Evolutionary conservation across 2,888 invertebrate genomes (phyloP), one percentile per base, ranked within the genome.

Genomic region (Fragum whitleyi): DNA sequence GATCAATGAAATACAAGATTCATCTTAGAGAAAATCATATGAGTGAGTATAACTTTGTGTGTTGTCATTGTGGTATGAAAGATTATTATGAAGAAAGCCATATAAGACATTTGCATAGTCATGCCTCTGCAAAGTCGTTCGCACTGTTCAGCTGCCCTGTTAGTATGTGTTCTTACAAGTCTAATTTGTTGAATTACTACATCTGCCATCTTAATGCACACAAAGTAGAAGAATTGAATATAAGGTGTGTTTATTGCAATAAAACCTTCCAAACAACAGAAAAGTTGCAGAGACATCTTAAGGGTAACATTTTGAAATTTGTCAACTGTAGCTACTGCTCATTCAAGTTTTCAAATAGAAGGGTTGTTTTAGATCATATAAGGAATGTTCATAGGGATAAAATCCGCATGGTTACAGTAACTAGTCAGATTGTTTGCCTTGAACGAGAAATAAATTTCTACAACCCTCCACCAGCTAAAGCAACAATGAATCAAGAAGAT

Each of bases 271-370:
- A 73, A 1, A 77, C 80, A 21, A 55, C 87, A 1, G 81, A 85
- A 5, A 79, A 75, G 19, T 79, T 91, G 1, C 77, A 89, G 9
- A 42, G 65, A 39, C 92, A 92, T 71, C 87, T 91, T 32, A 87
- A 89, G 39, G 77, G 79, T 55, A 91, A 90, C 73, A 83, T 90
- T 59, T 71, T 92, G 29, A 89, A 91, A 78, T 89, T 90, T 85
- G 87, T 92, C 14, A 88, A 87, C 36, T 92, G 92, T 70, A 89
- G 90, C 9, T 87, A 90, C 70, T 92, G 92, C 76, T 81, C 89
- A 2, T 88, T 89, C 28, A 90, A 90, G 78, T 89, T 87, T 79
- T 87, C 78, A 16, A 85, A 88, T 42, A 84, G 89, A 23, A 69
- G 85, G 39, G 80, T 85, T 57, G 86, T 92, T 2, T 67, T 88